Base-by-base conservation (phyloP, 1,140 invertebrate species). In the Hypothenemus hampei region DNA sequence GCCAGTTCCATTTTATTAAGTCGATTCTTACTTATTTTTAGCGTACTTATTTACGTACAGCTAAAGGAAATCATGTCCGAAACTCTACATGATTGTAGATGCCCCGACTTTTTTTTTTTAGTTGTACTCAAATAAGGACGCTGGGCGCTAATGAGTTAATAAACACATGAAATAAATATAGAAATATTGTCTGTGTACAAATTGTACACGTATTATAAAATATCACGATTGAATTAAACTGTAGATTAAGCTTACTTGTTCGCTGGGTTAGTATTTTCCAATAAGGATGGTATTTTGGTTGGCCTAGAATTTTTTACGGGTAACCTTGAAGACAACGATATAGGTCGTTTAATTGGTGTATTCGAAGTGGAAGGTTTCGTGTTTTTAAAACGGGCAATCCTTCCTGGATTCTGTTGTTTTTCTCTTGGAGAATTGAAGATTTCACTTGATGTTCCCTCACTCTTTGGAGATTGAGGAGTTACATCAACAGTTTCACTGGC, bases 281-380 rank as follows among this genome's bases (percentile, higher is more conserved):
- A 16, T 19, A 41, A 19, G 2, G 37, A 4, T 3, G 41, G 40
- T 13, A 41, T 21, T 36, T 57, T 60, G 19, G 39, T 44, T 3
- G 59, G 44, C 1, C 40, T 35, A 16, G 53, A 46, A 4, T 22
- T 19, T 20, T 60, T 60, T 4, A 60, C 44, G 10, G 59, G 59
- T 13, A 60, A 22, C 22, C 54, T 60, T 11, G 54, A 59, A 6
- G 24, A 48, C 43, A 13, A 1, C 18, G 50, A n/a, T 4, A 15
- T 36, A 3, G 53, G 44, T 35, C 31, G 26, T n/a, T 3, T 15
- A 11, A 45, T 45, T 18, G 39, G 11, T 1, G 18, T 5, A 21
- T 35, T 45, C 1, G 18, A 7, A 20, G 5, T 26, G 4, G 49
- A 22, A 8, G 31, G 1, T 45, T 18, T 35, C 18, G 26, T 16